Evolutionary conservation across 1,140 invertebrate species (phyloP).

Genomic region (Drosophila nigromelanica): DNA sequence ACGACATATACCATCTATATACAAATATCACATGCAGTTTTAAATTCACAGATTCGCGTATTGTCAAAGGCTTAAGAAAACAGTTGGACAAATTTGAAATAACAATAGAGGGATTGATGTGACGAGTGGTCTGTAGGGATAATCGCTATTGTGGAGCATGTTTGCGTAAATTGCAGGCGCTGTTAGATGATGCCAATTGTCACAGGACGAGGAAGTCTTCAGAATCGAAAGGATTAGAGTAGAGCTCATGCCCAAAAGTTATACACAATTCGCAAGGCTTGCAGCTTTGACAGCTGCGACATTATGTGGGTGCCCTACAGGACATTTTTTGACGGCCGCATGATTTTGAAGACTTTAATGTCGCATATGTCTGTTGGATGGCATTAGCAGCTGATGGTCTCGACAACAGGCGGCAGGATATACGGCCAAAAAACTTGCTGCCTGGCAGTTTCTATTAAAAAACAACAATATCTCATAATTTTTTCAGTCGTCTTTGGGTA

Average conservation of each 20-base stretch:
- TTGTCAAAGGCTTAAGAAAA: constrained; percentile 48
- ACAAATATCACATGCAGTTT: background rate
- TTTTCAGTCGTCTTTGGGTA: constrained; percentile 33
- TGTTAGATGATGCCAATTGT: constrained; percentile 45
- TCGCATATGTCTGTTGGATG: no score
- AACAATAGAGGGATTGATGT: constrained; percentile 52
- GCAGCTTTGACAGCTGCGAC: constrained; percentile 35
- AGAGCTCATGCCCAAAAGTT: background rate
- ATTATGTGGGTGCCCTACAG: constrained; percentile 51
- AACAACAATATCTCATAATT: constrained; percentile 60
- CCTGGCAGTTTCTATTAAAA: constrained; percentile 27
- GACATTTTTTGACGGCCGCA: constrained; percentile 6
- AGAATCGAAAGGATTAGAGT: constrained; percentile 31
- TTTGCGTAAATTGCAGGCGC: constrained; percentile 52
- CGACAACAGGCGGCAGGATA: constrained; percentile 56
- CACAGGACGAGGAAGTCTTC: constrained; percentile 21
- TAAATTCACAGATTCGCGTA: constrained; percentile 43
- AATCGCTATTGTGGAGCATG: constrained; percentile 52
- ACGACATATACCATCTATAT: background rate
- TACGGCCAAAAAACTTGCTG: constrained; percentile 7
- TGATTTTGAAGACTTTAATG: constrained; percentile 14
- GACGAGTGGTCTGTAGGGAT: constrained; percentile 34
- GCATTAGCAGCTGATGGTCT: constrained; percentile 44
- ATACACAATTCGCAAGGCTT: constrained; percentile 20
- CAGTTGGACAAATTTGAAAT: constrained; percentile 13